Evolutionary conservation across 2,888 invertebrate genomes (phyloP).

Genomic region (Bugulina stolonifera): DNA sequence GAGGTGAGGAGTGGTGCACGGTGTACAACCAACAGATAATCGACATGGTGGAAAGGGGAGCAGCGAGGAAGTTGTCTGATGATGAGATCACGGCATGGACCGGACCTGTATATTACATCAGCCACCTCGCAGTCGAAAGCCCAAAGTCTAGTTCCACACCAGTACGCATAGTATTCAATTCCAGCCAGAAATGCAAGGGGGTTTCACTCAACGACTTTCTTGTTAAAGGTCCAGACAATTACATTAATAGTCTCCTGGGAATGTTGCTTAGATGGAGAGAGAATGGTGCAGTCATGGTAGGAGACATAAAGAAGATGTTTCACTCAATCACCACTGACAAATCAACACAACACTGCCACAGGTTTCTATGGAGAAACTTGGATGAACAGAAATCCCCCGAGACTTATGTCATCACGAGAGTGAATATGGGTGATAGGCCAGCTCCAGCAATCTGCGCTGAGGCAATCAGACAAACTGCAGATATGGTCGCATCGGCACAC

Average conservation of each 20-base stretch:
- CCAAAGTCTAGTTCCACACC: constrained; percentile 6
- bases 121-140: constrained; percentile 1
- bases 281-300: not conserved
- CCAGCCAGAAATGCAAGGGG: not conserved
- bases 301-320: constrained; percentile 5
- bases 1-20: not conserved
- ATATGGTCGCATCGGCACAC: not conserved
- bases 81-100: not conserved
- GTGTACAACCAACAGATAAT: constrained; percentile 3
- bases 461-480: not conserved
- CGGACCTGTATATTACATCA: not conserved
- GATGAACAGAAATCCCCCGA: not conserved
- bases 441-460: not conserved
- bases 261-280: constrained; percentile 6
- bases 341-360: not conserved
- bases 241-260: not conserved
- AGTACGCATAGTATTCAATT: not conserved
- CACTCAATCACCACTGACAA: not conserved
- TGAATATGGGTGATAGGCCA: no score
- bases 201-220: not conserved
- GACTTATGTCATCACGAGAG: not conserved
- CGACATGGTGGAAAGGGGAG: not conserved
- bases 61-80: not conserved
- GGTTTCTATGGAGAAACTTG: not conserved
- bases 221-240: not conserved